Percentiles rank a stretch among this genome's conserved stretches.
phyloP scores from a whole-genome alignment of 2,797 vertebrate genomes.

The Gymnopithys bicolor region DNA sequence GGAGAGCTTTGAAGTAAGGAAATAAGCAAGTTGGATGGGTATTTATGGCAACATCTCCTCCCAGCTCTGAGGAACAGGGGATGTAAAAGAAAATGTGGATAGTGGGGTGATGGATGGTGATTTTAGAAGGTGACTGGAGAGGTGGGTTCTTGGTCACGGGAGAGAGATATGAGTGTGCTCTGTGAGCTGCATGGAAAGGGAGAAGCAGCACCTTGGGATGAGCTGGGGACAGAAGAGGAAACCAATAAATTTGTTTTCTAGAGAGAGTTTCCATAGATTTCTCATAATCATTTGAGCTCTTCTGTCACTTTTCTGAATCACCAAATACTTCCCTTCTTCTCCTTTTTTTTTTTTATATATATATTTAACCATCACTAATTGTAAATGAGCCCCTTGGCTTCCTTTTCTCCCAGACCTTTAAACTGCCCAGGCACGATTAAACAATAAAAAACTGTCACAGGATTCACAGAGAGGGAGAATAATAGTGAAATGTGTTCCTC shows the following conservation, averaged over 20 bases:
- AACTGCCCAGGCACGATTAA: slow-evolving; percentile 39
- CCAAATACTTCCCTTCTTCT: neutral
- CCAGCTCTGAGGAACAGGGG: neutral
- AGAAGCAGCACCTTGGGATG: neutral
- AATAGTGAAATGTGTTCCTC: slow-evolving; percentile 69
- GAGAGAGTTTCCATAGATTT: neutral
- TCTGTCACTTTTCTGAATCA: neutral
- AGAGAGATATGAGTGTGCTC: rapidly evolving
- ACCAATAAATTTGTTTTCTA: neutral
- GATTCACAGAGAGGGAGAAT: slow-evolving; percentile 27
- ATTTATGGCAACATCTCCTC: neutral
- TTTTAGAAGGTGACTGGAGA: neutral
- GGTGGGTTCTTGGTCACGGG: neutral
- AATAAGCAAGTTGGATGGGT: neutral
- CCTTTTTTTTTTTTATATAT: rapidly evolving
- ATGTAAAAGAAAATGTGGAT: neutral
- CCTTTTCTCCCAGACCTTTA: slow-evolving; percentile 24
- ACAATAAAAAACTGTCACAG: slow-evolving; percentile 51
- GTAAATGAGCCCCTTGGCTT: slow-evolving; percentile 23
- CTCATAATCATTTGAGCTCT: slow-evolving; percentile 9
- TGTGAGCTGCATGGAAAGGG: neutral
- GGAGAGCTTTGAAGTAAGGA: slow-evolving; percentile 31
- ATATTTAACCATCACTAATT: neutral
- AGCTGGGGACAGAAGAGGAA: neutral
- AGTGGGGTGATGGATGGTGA: neutral